Evolutionary conservation across 2,113 vertebrate genomes (phyloP).

Genomic region (Cygnus atratus): DNA sequence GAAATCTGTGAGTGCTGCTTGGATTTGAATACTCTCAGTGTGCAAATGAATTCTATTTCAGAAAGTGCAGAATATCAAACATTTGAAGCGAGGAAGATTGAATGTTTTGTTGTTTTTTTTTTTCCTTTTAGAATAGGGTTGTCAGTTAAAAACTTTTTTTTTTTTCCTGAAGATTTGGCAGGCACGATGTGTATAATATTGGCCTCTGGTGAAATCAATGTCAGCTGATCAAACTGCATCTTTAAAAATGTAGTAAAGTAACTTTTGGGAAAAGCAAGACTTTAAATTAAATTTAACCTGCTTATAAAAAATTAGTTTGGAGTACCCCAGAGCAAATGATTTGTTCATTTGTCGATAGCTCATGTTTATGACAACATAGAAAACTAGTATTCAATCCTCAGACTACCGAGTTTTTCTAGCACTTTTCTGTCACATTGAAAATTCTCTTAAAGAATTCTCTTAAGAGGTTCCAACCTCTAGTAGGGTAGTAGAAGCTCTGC

Average conservation of each 20-base stretch:
- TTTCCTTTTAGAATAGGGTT: background rate
- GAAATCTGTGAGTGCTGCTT: background rate
- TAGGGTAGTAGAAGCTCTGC: background rate
- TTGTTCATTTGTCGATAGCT: background rate
- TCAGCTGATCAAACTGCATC: background rate
- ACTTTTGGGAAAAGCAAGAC: background rate
- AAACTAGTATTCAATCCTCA: background rate
- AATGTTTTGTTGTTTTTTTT: background rate
- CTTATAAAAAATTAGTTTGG: background rate
- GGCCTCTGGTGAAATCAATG: background rate
- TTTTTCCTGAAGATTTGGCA: background rate
- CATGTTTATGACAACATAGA: background rate
- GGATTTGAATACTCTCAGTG: background rate
- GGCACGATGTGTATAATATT: background rate
- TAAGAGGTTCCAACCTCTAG: background rate
- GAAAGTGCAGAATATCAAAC: background rate
- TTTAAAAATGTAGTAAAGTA: background rate
- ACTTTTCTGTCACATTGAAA: background rate
- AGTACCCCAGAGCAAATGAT: background rate
- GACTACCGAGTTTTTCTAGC: background rate
- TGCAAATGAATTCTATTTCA: background rate
- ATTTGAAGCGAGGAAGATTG: background rate
- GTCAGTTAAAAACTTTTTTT: background rate
- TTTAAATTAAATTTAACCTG: background rate
- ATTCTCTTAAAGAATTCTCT: background rate